Evolutionary conservation across 1,140 invertebrate species (phyloP).

Genomic region (Kradibia gibbosae): DNA sequence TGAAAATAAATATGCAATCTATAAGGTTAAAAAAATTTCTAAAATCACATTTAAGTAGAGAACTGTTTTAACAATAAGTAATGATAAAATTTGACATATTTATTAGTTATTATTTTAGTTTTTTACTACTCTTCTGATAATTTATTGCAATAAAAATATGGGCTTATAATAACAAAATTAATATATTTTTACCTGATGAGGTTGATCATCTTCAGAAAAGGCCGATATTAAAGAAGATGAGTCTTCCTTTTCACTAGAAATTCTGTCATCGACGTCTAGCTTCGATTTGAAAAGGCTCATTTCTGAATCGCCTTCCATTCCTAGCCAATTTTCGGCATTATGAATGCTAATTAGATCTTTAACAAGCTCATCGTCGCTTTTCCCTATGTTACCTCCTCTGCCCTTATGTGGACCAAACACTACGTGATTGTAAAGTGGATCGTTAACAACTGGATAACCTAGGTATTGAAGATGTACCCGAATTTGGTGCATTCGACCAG

Average conservation of each 20-base stretch:
- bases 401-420: constrained; percentile 94
- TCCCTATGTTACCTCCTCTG: constrained; percentile 92
- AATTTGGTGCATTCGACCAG: constrained; percentile 98
- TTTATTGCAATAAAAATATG: too few species aligned
- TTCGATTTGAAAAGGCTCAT: constrained; percentile 83
- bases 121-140: too few species aligned
- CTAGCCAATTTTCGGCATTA: constrained; percentile 94
- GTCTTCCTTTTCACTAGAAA: constrained; percentile 65
- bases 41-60: too few species aligned
- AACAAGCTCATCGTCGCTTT: constrained; percentile 92
- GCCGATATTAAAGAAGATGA: constrained; percentile 67
- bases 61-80: too few species aligned
- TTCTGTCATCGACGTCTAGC: constrained; percentile 77
- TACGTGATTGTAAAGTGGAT: constrained; percentile 94
- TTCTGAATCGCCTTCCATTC: constrained; percentile 91
- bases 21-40: too few species aligned
- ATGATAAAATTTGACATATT: too few species aligned
- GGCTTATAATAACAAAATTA: too few species aligned
- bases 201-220: constrained; percentile 63
- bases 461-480: constrained; percentile 98
- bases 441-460: constrained; percentile 97
- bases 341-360: constrained; percentile 91
- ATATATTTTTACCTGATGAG: constrained; percentile 62
- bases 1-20: too few species aligned
- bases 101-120: too few species aligned